Evolutionary conservation across 2,113 vertebrate species (phyloP).

Genomic region (Takifugu bimaculatus): DNA sequence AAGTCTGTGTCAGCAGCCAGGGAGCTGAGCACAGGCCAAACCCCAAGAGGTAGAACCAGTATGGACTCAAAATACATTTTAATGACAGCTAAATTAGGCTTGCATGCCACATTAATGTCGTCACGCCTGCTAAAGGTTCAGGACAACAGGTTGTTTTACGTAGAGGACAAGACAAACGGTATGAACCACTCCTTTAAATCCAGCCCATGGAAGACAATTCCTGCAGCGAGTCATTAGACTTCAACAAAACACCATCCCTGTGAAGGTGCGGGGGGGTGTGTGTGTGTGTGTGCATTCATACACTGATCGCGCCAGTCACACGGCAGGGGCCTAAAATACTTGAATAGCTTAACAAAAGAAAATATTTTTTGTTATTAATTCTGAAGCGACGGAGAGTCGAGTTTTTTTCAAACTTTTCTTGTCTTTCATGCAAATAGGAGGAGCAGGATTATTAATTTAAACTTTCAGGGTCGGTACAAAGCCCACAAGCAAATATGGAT

Average conservation of each 20-base stretch:
- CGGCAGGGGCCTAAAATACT: slow-evolving; percentile 14
- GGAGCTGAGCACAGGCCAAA: background rate
- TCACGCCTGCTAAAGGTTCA: too few relatives aligned
- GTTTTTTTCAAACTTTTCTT: background rate
- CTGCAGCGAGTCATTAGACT: background rate
- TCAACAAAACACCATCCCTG: background rate
- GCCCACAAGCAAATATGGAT: too few relatives aligned
- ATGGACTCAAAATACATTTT: too few relatives aligned
- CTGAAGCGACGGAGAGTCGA: too few relatives aligned
- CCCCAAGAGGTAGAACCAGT: too few relatives aligned
- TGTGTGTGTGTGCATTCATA: slow-evolving; percentile 11
- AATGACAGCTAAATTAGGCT: too few relatives aligned
- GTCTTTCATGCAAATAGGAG: too few relatives aligned
- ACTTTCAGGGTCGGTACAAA: too few relatives aligned
- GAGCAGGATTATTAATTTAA: too few relatives aligned
- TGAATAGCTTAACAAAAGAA: slow-evolving; percentile 16
- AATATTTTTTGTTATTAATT: background rate
- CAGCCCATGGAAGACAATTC: background rate
- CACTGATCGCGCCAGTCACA: slow-evolving; percentile 29
- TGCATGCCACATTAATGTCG: too few relatives aligned
- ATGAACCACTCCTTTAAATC: background rate
- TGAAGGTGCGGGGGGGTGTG: background rate
- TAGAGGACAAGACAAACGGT: background rate
- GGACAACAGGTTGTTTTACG: background rate
- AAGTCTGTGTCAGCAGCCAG: background rate